Conservation (phyloP, 2,113 vertebrate genomes). For the Megaceryle maxima region DNA sequence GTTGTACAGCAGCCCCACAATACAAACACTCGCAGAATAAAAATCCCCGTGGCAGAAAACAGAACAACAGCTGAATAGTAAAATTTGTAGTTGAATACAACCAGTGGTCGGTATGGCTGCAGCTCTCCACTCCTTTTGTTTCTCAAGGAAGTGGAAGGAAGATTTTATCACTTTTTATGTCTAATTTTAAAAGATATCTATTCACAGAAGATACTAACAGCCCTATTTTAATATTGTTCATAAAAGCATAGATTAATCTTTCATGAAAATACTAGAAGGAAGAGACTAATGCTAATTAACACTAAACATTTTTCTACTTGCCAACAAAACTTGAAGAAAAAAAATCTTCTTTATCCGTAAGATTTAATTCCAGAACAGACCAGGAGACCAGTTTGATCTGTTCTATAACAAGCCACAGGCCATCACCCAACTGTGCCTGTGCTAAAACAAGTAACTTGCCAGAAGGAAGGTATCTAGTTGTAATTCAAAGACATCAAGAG, state of each 20-base stretch:
- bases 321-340: background rate
- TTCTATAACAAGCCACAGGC: background rate
- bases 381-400: background rate
- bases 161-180: background rate
- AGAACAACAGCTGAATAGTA: background rate
- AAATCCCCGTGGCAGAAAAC: background rate
- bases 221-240: background rate
- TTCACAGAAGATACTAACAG: background rate
- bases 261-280: background rate
- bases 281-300: background rate
- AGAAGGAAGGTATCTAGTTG: background rate
- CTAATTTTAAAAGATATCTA: background rate
- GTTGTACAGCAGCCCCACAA: background rate
- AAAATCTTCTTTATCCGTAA: background rate
- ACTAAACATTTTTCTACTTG: background rate
- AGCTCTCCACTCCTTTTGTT: background rate
- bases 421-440: background rate
- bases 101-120: background rate
- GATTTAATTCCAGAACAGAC: background rate
- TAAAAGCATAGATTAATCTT: background rate
- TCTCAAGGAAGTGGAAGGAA: background rate
- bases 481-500: background rate
- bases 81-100: background rate
- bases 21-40: background rate
- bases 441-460: background rate